Conservation (phyloP, 2,888 invertebrate species). For the Caenorhabditis uteleia region DNA sequence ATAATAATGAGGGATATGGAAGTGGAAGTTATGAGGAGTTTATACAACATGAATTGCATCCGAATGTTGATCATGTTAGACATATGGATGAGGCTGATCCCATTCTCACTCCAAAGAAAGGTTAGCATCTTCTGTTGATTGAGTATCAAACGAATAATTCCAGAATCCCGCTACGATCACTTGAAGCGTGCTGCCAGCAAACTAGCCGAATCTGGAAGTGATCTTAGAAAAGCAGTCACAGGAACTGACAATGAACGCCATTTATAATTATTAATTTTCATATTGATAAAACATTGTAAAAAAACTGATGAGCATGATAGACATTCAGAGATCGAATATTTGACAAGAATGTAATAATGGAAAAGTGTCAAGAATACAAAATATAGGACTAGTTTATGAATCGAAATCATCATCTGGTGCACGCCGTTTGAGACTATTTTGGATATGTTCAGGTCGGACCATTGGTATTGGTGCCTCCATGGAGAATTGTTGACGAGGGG, state of each 20-base stretch:
- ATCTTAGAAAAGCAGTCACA: constrained; percentile 27
- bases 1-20: too few relatives aligned
- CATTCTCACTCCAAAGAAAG: too few relatives aligned
- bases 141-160: too few relatives aligned
- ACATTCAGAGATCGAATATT: too few relatives aligned
- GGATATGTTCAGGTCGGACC: constrained; percentile 27
- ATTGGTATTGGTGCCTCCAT: constrained; percentile 4
- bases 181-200: constrained; percentile 28
- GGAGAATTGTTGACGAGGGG: not conserved
- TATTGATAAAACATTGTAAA: too few relatives aligned
- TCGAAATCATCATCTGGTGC: constrained; percentile 41
- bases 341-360: too few relatives aligned
- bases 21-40: too few relatives aligned
- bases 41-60: too few relatives aligned
- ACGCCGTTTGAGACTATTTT: constrained; percentile 26
- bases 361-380: constrained; percentile 1
- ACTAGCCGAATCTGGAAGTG: constrained; percentile 28
- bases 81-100: too few relatives aligned
- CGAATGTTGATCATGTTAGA: too few relatives aligned
- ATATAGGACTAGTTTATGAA: constrained; percentile 17
- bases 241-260: constrained; percentile 9
- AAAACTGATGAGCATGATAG: too few relatives aligned
- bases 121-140: too few relatives aligned
- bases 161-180: constrained; percentile 27
- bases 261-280: not conserved